phyloP scores from a whole-genome alignment of 1,140 invertebrate genomes.

The Calliopsis andreniformis region DNA sequence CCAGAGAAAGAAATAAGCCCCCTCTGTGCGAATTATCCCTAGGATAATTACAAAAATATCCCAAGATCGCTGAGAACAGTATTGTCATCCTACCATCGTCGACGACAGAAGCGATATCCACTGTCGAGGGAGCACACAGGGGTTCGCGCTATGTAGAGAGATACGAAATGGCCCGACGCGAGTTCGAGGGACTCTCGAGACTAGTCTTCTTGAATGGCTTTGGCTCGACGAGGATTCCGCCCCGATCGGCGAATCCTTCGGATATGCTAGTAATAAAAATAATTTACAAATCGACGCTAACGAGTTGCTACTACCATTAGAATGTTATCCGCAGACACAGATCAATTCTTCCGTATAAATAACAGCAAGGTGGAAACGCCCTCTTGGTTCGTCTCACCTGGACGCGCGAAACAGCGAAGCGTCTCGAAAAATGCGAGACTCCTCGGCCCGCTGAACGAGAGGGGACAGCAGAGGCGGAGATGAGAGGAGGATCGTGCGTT shows the following conservation, averaged over 20 bases:
- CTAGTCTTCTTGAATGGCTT: slow-evolving; percentile 16
- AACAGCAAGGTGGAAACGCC: background rate
- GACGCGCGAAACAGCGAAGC: too few relatives aligned
- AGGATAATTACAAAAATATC: background rate
- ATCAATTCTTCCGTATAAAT: slow-evolving; percentile 23
- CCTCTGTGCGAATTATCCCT: too few relatives aligned
- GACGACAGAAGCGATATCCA: background rate
- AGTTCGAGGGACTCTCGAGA: slow-evolving; percentile 28
- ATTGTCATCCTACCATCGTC: too few relatives aligned
- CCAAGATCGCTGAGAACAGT: background rate
- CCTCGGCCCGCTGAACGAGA: too few relatives aligned
- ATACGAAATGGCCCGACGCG: slow-evolving; percentile 18
- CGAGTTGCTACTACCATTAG: slow-evolving; percentile 29
- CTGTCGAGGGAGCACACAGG: background rate
- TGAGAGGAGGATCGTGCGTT: slow-evolving; percentile 23
- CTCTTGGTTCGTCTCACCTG: background rate
- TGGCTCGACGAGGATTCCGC: slow-evolving; percentile 24
- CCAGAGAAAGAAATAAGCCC: background rate
- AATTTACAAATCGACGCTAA: slow-evolving; percentile 52
- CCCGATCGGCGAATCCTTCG: background rate
- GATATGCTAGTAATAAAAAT: slow-evolving; percentile 32
- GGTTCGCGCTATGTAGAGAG: background rate
- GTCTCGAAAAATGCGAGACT: too few relatives aligned
- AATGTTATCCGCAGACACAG: slow-evolving; percentile 41
- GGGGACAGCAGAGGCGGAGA: background rate